Percentiles rank a stretch among this genome's conserved stretches.
phyloP scores from a whole-genome alignment of 2,113 vertebrate species.

The Sceloporus tristichus region DNA sequence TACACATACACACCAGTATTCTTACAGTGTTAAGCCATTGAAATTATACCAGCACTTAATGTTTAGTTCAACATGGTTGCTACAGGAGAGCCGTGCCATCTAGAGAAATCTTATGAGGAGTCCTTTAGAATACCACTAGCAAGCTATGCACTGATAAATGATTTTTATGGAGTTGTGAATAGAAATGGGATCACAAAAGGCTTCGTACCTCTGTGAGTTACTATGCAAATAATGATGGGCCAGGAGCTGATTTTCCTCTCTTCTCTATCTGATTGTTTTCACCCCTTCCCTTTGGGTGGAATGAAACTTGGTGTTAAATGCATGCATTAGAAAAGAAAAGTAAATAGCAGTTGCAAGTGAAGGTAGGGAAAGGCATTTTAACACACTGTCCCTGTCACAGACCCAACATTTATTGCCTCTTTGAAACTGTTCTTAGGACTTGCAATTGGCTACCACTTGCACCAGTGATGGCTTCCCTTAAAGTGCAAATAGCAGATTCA shows the following conservation, averaged over 20 bases:
- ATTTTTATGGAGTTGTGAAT: background rate
- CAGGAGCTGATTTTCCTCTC: background rate
- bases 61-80: background rate
- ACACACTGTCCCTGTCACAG: background rate
- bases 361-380: background rate
- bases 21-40: background rate
- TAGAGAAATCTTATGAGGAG: background rate
- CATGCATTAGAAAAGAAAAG: no score
- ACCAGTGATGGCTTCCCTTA: no score
- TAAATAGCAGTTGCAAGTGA: no score
- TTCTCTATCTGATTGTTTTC: background rate
- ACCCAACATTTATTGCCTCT: background rate
- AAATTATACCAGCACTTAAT: background rate
- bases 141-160: background rate
- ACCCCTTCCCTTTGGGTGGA: background rate
- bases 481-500: no score
- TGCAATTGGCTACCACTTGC: background rate
- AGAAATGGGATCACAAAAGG: background rate
- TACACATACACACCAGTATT: background rate
- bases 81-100: background rate
- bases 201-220: background rate
- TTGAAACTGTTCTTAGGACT: no score
- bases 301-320: background rate
- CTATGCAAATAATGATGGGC: background rate
- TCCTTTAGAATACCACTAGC: background rate